Conservation (phyloP, 1,140 invertebrate species). For the Drosophila punjabiensis region DNA sequence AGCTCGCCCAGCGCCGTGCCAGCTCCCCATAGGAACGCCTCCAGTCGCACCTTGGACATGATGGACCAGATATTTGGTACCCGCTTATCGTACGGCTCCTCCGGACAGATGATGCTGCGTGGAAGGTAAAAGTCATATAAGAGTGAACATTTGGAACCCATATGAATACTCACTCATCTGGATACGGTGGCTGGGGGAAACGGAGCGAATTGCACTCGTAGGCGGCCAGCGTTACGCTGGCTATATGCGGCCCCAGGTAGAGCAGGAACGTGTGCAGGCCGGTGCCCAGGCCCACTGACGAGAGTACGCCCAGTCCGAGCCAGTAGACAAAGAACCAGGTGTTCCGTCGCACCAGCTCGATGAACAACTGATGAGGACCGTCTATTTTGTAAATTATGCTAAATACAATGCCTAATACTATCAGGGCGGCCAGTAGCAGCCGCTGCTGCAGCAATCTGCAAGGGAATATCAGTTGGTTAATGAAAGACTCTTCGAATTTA, state of each 20-base stretch:
- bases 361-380: conserved; percentile 85
- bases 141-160: no score
- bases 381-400: conserved; percentile 85
- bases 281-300: conserved; percentile 98
- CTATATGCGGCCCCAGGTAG: conserved; percentile 97
- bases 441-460: conserved; percentile 87
- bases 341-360: conserved; percentile 86
- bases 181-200: conserved; percentile 97
- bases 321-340: conserved; percentile 95
- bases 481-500: neutral
- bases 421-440: conserved; percentile 83
- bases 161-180: conserved; percentile 89
- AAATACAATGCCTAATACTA: conserved; percentile 85
- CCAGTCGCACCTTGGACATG: conserved; percentile 97
- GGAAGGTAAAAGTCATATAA: conserved; percentile 41
- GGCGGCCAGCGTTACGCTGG: conserved; percentile 98
- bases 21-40: conserved; percentile 99
- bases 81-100: conserved; percentile 87
- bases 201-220: conserved; percentile 98
- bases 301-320: conserved; percentile 97
- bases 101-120: conserved; percentile 91
- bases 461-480: conserved; percentile 48
- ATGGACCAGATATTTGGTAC: conserved; percentile 93
- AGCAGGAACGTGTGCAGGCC: conserved; percentile 99
- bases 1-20: conserved; percentile 99